Conservation (phyloP, 2,113 vertebrate genomes). For the Paramisgurnus dabryanus region DNA sequence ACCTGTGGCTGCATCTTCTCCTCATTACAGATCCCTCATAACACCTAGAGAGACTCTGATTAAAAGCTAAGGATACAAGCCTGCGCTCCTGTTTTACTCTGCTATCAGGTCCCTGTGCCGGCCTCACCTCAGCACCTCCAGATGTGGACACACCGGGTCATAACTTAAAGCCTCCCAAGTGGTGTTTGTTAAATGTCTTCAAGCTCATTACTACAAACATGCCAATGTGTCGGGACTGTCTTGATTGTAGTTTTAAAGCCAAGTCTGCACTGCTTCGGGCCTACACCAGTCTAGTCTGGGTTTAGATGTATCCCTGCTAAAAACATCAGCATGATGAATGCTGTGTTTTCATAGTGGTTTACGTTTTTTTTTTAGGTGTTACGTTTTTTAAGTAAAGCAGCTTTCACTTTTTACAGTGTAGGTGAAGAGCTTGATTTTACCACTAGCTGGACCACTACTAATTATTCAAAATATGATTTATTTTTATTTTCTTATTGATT, state of each 20-base stretch:
- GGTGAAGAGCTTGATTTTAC: no score
- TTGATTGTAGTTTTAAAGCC: conserved; percentile 15
- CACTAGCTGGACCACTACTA: no score
- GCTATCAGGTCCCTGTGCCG: conserved; percentile 36
- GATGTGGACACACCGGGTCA: conserved; percentile 40
- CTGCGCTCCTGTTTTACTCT: conserved; percentile 2
- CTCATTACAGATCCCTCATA: conserved; percentile 56
- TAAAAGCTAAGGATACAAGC: conserved; percentile 54
- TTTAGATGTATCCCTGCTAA: neutral
- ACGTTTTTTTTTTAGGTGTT: no score
- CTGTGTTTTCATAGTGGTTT: neutral
- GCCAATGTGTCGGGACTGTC: neutral
- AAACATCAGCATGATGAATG: neutral
- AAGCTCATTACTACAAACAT: conserved; percentile 35
- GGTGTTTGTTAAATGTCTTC: conserved; percentile 14
- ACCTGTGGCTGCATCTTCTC: conserved; percentile 56
- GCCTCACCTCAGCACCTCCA: conserved; percentile 53
- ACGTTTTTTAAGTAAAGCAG: no score
- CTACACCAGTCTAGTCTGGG: neutral
- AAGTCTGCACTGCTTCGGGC: conserved; percentile 14
- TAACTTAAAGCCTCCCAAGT: conserved; percentile 19
- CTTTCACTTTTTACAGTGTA: no score
- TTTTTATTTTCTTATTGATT: no score
- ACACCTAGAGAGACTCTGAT: conserved; percentile 51
- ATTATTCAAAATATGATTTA: no score